These are phyloP conservation scores for Canis aureus DNA, from an alignment of 2,113 vertebrate species.

Conservation along the genomic window DNA sequence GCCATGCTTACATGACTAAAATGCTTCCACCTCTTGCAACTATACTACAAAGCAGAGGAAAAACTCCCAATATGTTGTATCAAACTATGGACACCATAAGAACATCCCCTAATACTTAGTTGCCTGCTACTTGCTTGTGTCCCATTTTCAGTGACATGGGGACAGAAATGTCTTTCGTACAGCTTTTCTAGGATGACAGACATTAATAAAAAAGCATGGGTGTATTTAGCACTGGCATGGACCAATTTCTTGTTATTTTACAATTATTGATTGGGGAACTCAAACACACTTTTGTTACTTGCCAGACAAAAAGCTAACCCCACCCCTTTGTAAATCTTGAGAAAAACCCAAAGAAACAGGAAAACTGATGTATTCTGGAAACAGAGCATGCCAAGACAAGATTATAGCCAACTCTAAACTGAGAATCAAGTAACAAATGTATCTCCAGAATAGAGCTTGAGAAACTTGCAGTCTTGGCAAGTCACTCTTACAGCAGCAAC, in stretches of 20 bases:
- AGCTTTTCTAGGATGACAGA: background rate
- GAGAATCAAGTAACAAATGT: slow-evolving; percentile 59
- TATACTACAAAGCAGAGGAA: background rate
- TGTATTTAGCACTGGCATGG: slow-evolving; percentile 46
- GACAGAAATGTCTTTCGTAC: background rate
- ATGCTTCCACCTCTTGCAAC: background rate
- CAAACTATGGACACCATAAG: background rate
- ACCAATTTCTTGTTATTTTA: slow-evolving; percentile 68
- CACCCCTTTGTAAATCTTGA: background rate
- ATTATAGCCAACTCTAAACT: slow-evolving; percentile 42
- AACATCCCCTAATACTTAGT: background rate
- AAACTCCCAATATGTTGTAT: background rate
- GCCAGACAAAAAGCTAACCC: slow-evolving; percentile 35
- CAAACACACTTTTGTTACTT: slow-evolving; percentile 27
- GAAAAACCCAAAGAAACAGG: slow-evolving; percentile 58
- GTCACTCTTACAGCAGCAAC: background rate
- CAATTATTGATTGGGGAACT: slow-evolving; percentile 57
- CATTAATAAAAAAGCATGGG: slow-evolving; percentile 63
- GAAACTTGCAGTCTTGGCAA: background rate
- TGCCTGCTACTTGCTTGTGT: background rate
- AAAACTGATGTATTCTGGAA: slow-evolving; percentile 22
- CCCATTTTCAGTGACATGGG: background rate
- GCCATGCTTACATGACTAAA: background rate
- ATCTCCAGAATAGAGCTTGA: background rate
- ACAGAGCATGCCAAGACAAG: slow-evolving; percentile 36